Evolutionary conservation across 92 coral and sea anemone genomes (phyloP).

Genomic region (Bergia sp.): DNA sequence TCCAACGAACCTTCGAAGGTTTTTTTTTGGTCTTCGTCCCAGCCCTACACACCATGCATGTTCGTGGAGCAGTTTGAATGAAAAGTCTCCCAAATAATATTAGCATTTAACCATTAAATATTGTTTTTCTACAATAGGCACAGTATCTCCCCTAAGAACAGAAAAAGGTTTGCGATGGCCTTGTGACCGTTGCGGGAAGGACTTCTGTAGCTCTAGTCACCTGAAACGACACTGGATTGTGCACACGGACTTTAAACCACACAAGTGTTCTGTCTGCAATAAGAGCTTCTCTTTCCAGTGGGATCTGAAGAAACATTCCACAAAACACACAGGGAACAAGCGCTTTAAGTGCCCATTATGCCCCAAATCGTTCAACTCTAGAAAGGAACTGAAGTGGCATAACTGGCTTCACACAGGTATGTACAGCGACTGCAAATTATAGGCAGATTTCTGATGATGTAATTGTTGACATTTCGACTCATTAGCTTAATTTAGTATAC

Average conservation of each 20-base stretch:
- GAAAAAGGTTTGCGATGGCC: conserved; percentile 81
- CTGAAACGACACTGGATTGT: conserved; percentile 81
- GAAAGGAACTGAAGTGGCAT: conserved; percentile 67
- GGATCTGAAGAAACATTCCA: conserved; percentile 78
- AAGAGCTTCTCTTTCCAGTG: conserved; percentile 74
- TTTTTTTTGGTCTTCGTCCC: too few species aligned
- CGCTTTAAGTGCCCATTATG: conserved; percentile 71
- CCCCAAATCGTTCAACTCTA: conserved; percentile 71
- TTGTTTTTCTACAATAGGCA: conserved; percentile 36
- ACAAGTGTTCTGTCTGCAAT: conserved; percentile 63
- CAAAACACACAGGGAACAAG: conserved; percentile 76
- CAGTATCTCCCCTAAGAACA: conserved; percentile 62
- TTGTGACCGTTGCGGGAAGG: conserved; percentile 74
- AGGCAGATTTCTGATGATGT: not conserved
- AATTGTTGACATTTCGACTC: not conserved
- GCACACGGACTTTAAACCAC: conserved; percentile 77
- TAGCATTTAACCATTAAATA: too few species aligned
- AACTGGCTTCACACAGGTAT: conserved; percentile 79
- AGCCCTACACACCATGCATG: too few species aligned
- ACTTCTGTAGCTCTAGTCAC: conserved; percentile 76
- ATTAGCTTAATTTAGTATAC: not conserved
- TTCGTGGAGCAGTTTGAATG: too few species aligned
- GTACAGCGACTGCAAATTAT: not conserved
- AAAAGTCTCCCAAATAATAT: too few species aligned
- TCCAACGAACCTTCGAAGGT: too few species aligned